These are phyloP conservation scores for Galerucella calmariensis DNA, from an alignment of 2,888 invertebrate genomes.

Conservation along the genomic window DNA sequence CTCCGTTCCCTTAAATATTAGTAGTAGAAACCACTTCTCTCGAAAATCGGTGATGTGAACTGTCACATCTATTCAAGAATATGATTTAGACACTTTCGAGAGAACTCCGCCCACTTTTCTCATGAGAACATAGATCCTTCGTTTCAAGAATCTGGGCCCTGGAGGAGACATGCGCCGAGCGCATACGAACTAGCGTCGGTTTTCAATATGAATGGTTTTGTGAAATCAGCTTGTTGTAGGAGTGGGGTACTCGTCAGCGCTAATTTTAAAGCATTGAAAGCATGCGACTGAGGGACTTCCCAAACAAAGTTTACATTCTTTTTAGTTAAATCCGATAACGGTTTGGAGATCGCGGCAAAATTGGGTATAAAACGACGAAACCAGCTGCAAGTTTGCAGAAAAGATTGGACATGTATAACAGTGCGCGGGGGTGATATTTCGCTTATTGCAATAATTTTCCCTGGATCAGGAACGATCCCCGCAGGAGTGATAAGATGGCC, in stretches of 20 bases:
- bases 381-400: conserved; percentile 47
- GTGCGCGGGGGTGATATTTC: conserved; percentile 34
- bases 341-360: conserved; percentile 4
- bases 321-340: neutral
- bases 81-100: too few relatives aligned
- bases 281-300: neutral
- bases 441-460: conserved; percentile 42
- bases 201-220: conserved; percentile 33
- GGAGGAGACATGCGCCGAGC: neutral
- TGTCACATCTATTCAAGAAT: too few relatives aligned
- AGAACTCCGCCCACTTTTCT: too few relatives aligned
- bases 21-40: too few relatives aligned
- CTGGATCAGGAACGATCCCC: conserved; percentile 31
- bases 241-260: neutral
- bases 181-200: neutral
- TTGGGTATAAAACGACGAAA: conserved; percentile 18
- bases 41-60: too few relatives aligned
- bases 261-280: neutral
- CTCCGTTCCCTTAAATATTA: too few relatives aligned
- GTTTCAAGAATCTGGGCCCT: too few relatives aligned
- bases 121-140: too few relatives aligned
- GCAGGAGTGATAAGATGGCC: conserved; percentile 44
- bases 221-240: conserved; percentile 4
- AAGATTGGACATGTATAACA: conserved; percentile 42
- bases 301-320: neutral